These are phyloP conservation scores for Brachirus orientalis DNA, from an alignment of 2,113 vertebrate species.

Conservation along the genomic window DNA sequence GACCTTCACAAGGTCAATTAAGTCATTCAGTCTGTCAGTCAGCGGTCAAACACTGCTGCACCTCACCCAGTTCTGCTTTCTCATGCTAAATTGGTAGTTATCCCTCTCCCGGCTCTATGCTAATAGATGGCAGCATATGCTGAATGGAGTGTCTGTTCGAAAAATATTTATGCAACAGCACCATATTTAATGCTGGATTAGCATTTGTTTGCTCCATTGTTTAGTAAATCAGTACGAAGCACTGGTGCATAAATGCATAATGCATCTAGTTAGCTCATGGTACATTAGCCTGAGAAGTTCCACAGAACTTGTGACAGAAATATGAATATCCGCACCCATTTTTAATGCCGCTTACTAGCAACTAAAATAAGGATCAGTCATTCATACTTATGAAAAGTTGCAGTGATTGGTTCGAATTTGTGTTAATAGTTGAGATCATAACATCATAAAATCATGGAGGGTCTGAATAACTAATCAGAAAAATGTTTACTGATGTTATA, in stretches of 20 bases:
- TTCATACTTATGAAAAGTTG: slow-evolving; percentile 60
- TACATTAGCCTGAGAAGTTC: slow-evolving; percentile 64
- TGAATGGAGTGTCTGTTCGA: slow-evolving; percentile 60
- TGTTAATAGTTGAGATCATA: no score
- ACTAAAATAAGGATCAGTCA: slow-evolving; percentile 61
- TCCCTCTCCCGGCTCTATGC: slow-evolving; percentile 52
- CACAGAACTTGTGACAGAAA: slow-evolving; percentile 60
- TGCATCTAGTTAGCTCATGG: slow-evolving; percentile 60
- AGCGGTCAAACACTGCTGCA: slow-evolving; percentile 49
- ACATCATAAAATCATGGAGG: no score
- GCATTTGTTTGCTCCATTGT: slow-evolving; percentile 80
- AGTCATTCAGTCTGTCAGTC: slow-evolving; percentile 36
- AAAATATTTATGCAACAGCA: slow-evolving; percentile 74
- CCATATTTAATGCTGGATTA: slow-evolving; percentile 77
- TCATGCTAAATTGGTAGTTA: slow-evolving; percentile 44
- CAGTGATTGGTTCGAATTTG: slow-evolving; percentile 54
- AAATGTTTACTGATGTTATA: no score
- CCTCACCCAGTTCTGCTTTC: slow-evolving; percentile 34
- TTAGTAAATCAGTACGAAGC: slow-evolving; percentile 69
- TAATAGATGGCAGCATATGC: slow-evolving; percentile 73
- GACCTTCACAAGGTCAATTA: slow-evolving; percentile 62
- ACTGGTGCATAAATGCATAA: slow-evolving; percentile 72
- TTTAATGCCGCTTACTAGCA: slow-evolving; percentile 55
- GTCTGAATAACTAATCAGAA: no score
- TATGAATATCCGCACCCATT: slow-evolving; percentile 57